Conservation (phyloP, 2,888 invertebrate species). For the Ernsta delagoae region DNA sequence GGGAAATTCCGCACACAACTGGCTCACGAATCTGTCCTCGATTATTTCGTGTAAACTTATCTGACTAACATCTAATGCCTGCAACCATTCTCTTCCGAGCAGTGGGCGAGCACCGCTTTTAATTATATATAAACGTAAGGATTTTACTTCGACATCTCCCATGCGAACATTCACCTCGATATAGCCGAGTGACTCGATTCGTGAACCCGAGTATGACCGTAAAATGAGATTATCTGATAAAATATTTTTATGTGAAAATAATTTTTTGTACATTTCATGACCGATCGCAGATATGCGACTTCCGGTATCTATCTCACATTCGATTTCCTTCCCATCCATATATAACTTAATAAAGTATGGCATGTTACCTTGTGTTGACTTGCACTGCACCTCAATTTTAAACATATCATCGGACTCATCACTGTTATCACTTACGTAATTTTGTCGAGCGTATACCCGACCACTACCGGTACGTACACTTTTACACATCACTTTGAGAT, state of each 20-base stretch:
- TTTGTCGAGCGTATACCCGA: neutral
- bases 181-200: conserved; percentile 5
- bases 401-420: neutral
- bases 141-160: conserved; percentile 9
- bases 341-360: neutral
- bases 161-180: conserved; percentile 37
- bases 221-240: neutral
- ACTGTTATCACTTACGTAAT: neutral
- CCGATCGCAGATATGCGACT: conserved; percentile 1
- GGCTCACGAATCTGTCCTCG: neutral
- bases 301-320: neutral
- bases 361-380: neutral
- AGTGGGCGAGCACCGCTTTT: conserved; percentile 32
- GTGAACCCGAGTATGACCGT: neutral
- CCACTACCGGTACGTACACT: neutral
- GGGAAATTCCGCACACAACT: conserved; percentile 4
- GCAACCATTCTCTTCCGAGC: conserved; percentile 16
- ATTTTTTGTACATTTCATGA: neutral
- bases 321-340: neutral
- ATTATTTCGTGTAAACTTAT: neutral
- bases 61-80: conserved; percentile 20
- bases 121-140: conserved; percentile 34
- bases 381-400: neutral
- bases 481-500: neutral
- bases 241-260: neutral